phyloP scores from a whole-genome alignment of 2,888 invertebrate genomes.

The Aphodius granarius region DNA sequence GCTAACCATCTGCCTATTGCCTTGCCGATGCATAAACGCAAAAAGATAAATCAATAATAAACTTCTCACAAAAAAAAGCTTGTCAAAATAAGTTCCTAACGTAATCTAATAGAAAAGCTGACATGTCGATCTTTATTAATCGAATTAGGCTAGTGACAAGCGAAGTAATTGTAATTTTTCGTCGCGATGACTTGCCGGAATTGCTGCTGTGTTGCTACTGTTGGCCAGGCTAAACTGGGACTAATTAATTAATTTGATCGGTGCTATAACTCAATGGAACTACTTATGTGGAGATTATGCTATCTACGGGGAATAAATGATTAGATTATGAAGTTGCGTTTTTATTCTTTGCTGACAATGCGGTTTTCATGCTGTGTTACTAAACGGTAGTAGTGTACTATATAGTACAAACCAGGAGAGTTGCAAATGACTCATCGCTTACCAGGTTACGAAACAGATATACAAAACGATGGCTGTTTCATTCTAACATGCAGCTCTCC shows the following conservation, averaged over 20 bases:
- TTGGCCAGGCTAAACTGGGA: not conserved
- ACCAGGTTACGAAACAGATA: too few relatives aligned
- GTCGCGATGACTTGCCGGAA: not conserved
- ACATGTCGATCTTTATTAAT: not conserved
- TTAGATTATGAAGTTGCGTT: not conserved
- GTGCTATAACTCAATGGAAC: not conserved
- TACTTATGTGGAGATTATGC: not conserved
- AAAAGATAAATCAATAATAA: not conserved
- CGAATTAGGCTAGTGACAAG: not conserved
- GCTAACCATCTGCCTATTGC: not conserved
- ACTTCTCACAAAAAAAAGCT: not conserved
- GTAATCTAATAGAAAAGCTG: not conserved
- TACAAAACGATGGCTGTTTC: too few relatives aligned
- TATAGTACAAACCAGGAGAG: too few relatives aligned
- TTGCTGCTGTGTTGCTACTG: not conserved
- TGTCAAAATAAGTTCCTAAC: not conserved
- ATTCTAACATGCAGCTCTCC: too few relatives aligned
- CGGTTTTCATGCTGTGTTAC: not conserved
- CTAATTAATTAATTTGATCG: not conserved
- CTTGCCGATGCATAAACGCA: not conserved
- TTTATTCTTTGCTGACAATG: not conserved
- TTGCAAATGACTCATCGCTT: too few relatives aligned
- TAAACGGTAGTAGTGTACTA: not conserved
- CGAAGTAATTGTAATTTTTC: not conserved
- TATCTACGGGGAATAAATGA: not conserved